Evolutionary conservation across 2,113 vertebrate species (phyloP).

Genomic region (Sinocyclocheilus anophthalmus): DNA sequence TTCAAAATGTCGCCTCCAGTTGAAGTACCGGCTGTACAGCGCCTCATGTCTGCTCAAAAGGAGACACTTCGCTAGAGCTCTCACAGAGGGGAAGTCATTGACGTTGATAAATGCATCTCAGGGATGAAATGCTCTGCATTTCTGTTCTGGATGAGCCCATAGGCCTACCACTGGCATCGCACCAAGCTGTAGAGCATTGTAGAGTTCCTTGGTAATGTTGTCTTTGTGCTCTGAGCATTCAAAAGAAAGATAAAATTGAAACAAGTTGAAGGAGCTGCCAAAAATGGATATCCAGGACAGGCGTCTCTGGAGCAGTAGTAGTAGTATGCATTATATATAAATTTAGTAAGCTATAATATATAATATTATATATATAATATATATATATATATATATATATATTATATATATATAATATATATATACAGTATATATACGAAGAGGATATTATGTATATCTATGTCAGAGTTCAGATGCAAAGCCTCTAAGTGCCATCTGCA

Average conservation of each 20-base stretch:
- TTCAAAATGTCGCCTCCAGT: constrained; percentile 80
- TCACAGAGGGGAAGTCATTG: constrained; percentile 82
- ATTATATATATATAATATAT: too few species aligned
- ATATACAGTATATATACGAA: too few species aligned
- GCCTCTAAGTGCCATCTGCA: too few species aligned
- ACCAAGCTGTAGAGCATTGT: constrained; percentile 78
- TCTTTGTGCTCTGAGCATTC: constrained; percentile 86
- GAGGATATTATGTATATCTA: too few species aligned
- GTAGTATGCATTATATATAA: too few species aligned
- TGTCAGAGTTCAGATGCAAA: too few species aligned
- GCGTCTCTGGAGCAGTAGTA: too few species aligned
- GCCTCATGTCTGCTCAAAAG: constrained; percentile 79
- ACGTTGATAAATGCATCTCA: constrained; percentile 85
- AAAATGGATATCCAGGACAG: constrained; percentile 68
- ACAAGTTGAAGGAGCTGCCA: constrained; percentile 60
- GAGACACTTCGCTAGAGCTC: constrained; percentile 79
- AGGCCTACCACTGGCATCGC: constrained; percentile 77
- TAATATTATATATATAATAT: too few species aligned
- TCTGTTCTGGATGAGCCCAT: constrained; percentile 80
- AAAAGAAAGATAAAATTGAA: constrained; percentile 82
- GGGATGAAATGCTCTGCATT: constrained; percentile 78
- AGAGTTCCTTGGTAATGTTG: constrained; percentile 86
- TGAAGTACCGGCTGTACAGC: constrained; percentile 81
- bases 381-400: too few species aligned
- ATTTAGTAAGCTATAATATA: too few species aligned